Base-by-base conservation (phyloP, 53 echinoderm and acorn worm genomes). In the Hippasteria phrygiana region DNA sequence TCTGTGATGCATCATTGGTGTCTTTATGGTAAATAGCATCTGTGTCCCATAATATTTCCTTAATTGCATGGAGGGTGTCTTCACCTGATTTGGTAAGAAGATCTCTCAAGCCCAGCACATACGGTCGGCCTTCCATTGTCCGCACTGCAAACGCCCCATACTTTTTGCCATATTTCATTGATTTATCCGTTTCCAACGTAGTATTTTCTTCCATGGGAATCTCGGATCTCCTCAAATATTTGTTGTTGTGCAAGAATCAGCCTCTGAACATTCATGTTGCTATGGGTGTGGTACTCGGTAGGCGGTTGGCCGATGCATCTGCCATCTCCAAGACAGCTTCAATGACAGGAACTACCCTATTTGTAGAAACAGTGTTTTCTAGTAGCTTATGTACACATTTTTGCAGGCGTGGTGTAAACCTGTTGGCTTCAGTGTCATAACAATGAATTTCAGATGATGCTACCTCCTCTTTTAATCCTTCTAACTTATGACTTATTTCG, bases 91-190 rank as follows among this genome's bases (percentile, higher is more conserved):
- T 90, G 10, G 81, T 90, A 14, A 56, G 26, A 24, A 90, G 62
- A 29, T 90, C 75, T 16, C 88, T 55, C n/a, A 74, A 50, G 0
- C 88, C 88, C 32, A 88, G 18, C n/a, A 88, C 81, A 77, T 54
- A 85, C 18, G 67, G 86, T 45, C 93, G 64, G 9, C 89, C 93
- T 80, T 69, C 11, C 78, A 56, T 12, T 62, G 6, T 55, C 37
- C 91, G 64, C 4, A 87, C 42, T 26, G 87, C 64, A 87, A 67
- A 91, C 36, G 93, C 89, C 17, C 92, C 88, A 81, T 88, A 80
- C 22, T 92, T 92, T 4, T 78, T 39, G 40, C 92, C 88, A 88
- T 28, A 78, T 41, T 87, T 91, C 26, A 79, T 87, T 29, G 66
- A 62, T 55, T 87, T 59, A 26, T 91, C 88, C 14, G 81, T 92